Percentiles rank a stretch among this genome's conserved stretches.
phyloP scores from a whole-genome alignment of 2,888 invertebrate genomes.

The Phalera bucephala region DNA sequence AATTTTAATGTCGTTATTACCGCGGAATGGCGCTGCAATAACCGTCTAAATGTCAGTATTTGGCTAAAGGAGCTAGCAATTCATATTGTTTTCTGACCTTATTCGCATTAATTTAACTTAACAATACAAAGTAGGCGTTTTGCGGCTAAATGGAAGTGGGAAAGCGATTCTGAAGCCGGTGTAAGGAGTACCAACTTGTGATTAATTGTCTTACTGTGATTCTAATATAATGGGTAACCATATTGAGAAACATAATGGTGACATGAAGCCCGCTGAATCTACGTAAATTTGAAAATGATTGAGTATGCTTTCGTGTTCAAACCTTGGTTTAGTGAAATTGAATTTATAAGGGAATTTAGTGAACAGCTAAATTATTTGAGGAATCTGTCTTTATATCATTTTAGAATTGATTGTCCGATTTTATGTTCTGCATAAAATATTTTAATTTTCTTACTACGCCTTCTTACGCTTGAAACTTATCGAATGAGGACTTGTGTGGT shows the following conservation, averaged over 20 bases:
- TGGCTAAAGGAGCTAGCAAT: slow-evolving; percentile 52
- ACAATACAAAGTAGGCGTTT: slow-evolving; percentile 63
- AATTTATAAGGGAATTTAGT: too few species aligned
- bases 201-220: slow-evolving; percentile 33
- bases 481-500: too few species aligned
- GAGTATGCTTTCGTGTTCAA: background rate
- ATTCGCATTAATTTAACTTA: slow-evolving; percentile 67
- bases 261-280: slow-evolving; percentile 22
- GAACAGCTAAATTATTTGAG: too few species aligned
- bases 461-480: too few species aligned
- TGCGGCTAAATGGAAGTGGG: slow-evolving; percentile 44
- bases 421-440: too few species aligned
- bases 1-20: slow-evolving; percentile 52
- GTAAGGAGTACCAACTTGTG: slow-evolving; percentile 13
- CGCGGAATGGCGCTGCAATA: slow-evolving; percentile 34
- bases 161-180: slow-evolving; percentile 12
- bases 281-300: slow-evolving; percentile 12
- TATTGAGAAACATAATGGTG: slow-evolving; percentile 27
- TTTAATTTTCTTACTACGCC: too few species aligned
- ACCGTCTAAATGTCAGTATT: slow-evolving; percentile 43
- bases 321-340: too few species aligned
- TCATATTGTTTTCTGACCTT: slow-evolving; percentile 62
- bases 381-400: too few species aligned
- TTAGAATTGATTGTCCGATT: too few species aligned
- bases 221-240: slow-evolving; percentile 14